These are phyloP conservation scores for Ptilonorhynchus violaceus DNA, from an alignment of 2,113 vertebrate species.

Conservation along the genomic window DNA sequence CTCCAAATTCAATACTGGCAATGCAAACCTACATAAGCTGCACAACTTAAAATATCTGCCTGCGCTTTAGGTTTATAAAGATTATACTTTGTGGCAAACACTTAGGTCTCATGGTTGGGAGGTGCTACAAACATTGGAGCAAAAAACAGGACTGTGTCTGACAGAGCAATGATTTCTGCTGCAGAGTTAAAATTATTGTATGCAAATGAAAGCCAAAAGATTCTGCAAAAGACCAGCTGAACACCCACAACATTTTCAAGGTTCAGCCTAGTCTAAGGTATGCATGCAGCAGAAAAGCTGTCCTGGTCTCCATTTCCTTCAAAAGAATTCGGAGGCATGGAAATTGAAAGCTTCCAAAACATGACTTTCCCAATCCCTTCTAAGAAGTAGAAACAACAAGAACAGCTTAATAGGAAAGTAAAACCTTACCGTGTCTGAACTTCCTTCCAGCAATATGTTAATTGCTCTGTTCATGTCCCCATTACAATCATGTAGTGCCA, in stretches of 20 bases:
- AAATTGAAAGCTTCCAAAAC: neutral
- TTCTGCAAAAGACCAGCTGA: neutral
- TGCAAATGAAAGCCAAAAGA: neutral
- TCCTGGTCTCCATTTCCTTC: neutral
- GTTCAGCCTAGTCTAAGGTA: neutral
- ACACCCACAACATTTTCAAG: neutral
- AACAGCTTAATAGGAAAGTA: neutral
- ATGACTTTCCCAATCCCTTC: neutral
- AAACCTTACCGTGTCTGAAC: slow-evolving; percentile 1
- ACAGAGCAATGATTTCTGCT: neutral
- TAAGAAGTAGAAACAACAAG: neutral
- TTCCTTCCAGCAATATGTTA: slow-evolving; percentile 64
- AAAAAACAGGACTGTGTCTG: neutral
- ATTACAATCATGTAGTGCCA: neutral
- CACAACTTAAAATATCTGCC: neutral
- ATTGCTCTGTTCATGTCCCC: slow-evolving; percentile 90
- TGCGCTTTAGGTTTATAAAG: neutral
- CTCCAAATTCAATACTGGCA: neutral
- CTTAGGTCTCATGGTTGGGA: neutral
- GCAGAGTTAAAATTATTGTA: neutral
- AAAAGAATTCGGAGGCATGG: neutral
- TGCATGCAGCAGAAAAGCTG: neutral
- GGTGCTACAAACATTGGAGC: neutral
- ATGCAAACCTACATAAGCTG: neutral
- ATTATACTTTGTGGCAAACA: neutral